Conservation (phyloP, 2,113 vertebrate genomes). For the Passer domesticus region DNA sequence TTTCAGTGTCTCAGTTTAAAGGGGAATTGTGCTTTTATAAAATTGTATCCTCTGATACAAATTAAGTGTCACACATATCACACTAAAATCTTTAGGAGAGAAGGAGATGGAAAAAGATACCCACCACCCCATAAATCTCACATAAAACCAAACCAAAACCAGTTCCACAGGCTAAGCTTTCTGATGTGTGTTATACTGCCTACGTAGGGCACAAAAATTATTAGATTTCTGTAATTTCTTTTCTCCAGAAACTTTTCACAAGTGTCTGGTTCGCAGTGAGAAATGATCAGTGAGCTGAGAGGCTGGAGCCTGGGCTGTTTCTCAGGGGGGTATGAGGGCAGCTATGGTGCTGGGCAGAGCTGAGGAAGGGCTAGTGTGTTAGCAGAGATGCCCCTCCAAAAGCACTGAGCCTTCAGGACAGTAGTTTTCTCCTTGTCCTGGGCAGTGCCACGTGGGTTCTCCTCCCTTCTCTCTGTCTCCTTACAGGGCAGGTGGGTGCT, state of each 20-base stretch:
- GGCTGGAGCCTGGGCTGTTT: not conserved
- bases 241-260: not conserved
- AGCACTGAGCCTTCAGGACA: not conserved
- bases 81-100: not conserved
- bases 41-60: not conserved
- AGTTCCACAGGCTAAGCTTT: not conserved
- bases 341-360: not conserved
- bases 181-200: not conserved
- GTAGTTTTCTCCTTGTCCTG: not conserved
- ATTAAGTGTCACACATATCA: not conserved
- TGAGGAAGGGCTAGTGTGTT: accelerated
- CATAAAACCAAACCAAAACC: not conserved
- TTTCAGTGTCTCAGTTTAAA: not conserved
- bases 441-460: accelerated
- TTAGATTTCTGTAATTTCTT: not conserved
- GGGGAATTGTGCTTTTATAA: not conserved
- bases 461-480: not conserved
- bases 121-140: not conserved
- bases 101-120: not conserved
- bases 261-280: not conserved
- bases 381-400: not conserved
- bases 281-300: not conserved
- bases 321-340: accelerated
- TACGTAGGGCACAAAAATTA: not conserved
- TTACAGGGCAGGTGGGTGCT: accelerated